Percentiles rank a stretch among this genome's conserved stretches.
Evolutionary conservation across 2,797 vertebrate genomes (phyloP).

Genomic region (Anas bernieri): DNA sequence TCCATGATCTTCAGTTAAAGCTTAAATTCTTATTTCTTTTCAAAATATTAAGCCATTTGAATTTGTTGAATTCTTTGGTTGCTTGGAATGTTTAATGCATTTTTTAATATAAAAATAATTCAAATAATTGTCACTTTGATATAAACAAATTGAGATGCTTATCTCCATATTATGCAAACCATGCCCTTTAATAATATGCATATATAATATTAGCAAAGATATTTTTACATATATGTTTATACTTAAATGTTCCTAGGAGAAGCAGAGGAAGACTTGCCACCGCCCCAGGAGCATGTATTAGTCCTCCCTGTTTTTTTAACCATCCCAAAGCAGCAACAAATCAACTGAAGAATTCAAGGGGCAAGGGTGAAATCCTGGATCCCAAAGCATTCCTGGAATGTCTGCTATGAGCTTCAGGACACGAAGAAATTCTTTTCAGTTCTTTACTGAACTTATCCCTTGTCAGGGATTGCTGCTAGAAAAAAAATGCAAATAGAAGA

Average conservation of each 20-base stretch:
- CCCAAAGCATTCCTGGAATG: conserved; percentile 31
- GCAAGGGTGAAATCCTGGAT: neutral
- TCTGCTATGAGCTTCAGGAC: neutral
- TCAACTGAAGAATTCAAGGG: neutral
- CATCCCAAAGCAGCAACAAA: neutral
- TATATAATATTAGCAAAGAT: too few relatives aligned
- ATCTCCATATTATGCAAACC: neutral
- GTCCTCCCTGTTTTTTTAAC: neutral
- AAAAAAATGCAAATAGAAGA: neutral
- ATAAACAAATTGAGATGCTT: neutral
- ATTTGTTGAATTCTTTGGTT: neutral
- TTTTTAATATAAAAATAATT: neutral
- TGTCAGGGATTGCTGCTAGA: neutral
- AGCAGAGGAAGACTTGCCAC: neutral
- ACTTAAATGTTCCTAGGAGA: neutral
- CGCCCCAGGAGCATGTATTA: neutral
- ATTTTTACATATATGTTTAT: too few relatives aligned
- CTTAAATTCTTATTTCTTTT: neutral
- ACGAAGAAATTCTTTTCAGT: neutral
- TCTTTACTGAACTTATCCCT: neutral
- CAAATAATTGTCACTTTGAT: neutral
- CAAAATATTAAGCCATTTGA: neutral
- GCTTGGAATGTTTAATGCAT: neutral
- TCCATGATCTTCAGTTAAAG: neutral
- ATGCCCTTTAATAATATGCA: neutral